Evolutionary conservation across 35 echinoderm and acorn worm species (phyloP), one percentile per base, ranked within the genome.

Genomic region (Stichopus chloronotus): DNA sequence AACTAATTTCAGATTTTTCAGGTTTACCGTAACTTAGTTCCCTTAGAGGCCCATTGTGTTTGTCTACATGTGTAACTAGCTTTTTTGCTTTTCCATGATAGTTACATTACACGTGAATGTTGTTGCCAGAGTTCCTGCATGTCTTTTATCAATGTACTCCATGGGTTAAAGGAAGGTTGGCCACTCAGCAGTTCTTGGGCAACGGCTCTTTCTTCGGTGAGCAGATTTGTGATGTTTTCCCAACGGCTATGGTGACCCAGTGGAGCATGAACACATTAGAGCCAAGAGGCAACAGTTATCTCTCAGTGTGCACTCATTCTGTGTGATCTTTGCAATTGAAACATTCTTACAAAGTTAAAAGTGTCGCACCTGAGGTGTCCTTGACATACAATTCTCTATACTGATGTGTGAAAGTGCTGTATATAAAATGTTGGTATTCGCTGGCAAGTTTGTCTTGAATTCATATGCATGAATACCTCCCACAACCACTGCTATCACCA

Each of bases 331-430:
- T 14, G 19, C 11, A 65, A 19, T 65, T 65, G 61, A 65, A 65
- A 65, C 61, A 65, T 65, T 65, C 19, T 65, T 9, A 19, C 61
- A 65, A 43, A 65, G 61, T 65, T 65, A 19, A 55, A 83, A 78
- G 8, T 2, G 4, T 81, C 12, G 17, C 80, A 83, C 80, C 80
- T 83, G 80, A 83, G n/a, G 80, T 83, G 80, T 83, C 80, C 80
- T 83, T 83, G 80, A 83, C 80, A 83, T 56, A 83, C 9, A 53
- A 83, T 65, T 65, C 19, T 65, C 19, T 65, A 19, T 65, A 65
- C 11, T 14, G 61, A 65, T 14, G 61, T 65, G 61, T 65, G 8
- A 65, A 65, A 65, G 61, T 65, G 61, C 61, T 14, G 61, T 19
- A 65, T 0, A 65, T 65, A 65, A 65, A 65, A 65, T 65, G 61